Evolutionary conservation across 2,888 invertebrate genomes (phyloP).

Genomic region (Aleiodes alternator): DNA sequence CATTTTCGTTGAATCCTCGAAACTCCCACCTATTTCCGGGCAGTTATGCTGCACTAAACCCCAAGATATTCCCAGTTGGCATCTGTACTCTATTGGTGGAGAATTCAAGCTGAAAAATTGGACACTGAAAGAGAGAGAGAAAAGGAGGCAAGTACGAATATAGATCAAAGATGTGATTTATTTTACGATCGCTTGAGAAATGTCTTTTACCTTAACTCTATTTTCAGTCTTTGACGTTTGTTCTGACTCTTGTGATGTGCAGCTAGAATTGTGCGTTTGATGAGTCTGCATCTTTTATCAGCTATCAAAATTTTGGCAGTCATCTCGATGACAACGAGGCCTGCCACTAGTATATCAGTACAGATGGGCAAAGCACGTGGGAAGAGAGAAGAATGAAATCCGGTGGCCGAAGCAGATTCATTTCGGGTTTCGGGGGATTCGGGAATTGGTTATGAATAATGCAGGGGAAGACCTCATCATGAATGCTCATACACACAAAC

Average conservation of each 20-base stretch:
- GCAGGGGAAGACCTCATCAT: constrained; percentile 60
- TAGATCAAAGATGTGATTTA: constrained; percentile 73
- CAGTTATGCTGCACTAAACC: constrained; percentile 25
- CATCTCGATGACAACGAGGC: background rate
- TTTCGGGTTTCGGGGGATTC: constrained; percentile 68
- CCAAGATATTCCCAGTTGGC: constrained; percentile 6
- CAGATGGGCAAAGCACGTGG: constrained; percentile 18
- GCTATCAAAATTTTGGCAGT: background rate
- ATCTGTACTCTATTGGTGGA: constrained; percentile 19
- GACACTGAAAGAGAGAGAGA: background rate
- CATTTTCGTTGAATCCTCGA: constrained; percentile 24
- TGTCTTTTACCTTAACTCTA: constrained; percentile 6
- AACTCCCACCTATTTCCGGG: constrained; percentile 27
- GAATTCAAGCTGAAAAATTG: constrained; percentile 10
- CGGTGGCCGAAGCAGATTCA: constrained; percentile 34
- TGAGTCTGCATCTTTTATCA: background rate
- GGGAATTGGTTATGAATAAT: constrained; percentile 74
- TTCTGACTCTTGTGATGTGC: constrained; percentile 45
- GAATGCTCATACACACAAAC: constrained; percentile 51
- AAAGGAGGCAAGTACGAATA: constrained; percentile 60
- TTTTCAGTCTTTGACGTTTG: constrained; percentile 4
- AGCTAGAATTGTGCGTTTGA: constrained; percentile 4
- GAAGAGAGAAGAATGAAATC: constrained; percentile 4
- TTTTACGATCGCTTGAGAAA: constrained; percentile 65
- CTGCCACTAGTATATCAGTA: constrained; percentile 40